Evolutionary conservation across 2,113 vertebrate species (phyloP).

Genomic region (human (Homo sapiens)): GRCh38 chr11:100020001-100020500

Average conservation of each 20-base stretch:
- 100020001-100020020: background rate
- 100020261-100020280: background rate
- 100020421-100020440: background rate
- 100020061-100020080: background rate
- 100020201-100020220: background rate
- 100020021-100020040: background rate
- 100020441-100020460: background rate
- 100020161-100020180: background rate
- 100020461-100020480: background rate
- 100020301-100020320: background rate
- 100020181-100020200: background rate
- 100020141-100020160: background rate
- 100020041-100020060: background rate
- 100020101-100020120: background rate
- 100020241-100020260: background rate
- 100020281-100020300: background rate
- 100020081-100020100: background rate
- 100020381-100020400: background rate
- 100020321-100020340: background rate
- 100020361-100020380: background rate
- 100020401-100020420: background rate
- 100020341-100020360: background rate
- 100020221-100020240: background rate
- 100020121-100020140: background rate
- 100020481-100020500: background rate